Percentiles rank a stretch among this genome's conserved stretches.
Evolutionary conservation across 2,888 invertebrate species (phyloP).

Genomic region (Marronus borbonicus): DNA sequence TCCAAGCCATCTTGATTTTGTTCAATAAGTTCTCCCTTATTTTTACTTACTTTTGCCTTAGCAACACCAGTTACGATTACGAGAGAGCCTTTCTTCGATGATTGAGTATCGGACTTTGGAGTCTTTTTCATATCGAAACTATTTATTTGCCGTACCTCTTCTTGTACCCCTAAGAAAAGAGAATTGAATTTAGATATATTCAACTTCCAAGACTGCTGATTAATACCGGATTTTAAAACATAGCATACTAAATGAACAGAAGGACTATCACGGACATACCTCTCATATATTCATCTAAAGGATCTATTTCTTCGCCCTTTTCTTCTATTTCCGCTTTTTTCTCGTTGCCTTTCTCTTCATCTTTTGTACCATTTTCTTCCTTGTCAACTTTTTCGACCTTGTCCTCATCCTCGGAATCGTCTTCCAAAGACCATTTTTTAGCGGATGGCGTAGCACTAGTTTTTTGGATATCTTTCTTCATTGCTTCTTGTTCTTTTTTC

Average conservation of each 20-base stretch:
- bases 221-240: too few species aligned
- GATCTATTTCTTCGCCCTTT: constrained; percentile 87
- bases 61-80: constrained; percentile 90
- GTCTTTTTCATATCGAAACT: constrained; percentile 77
- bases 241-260: background rate
- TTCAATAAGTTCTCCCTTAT: constrained; percentile 98
- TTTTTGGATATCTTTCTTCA: constrained; percentile 83
- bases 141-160: constrained; percentile 88
- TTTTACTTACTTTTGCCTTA: constrained; percentile 83
- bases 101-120: constrained; percentile 67
- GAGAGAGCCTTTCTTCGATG: constrained; percentile 75
- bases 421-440: constrained; percentile 96
- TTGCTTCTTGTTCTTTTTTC: constrained; percentile 86
- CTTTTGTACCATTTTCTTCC: constrained; percentile 57
- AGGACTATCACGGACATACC: constrained; percentile 67
- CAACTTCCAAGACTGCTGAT: too few species aligned
- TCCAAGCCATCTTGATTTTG: constrained; percentile 98
- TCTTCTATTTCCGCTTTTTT: constrained; percentile 59
- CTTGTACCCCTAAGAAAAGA: constrained; percentile 72
- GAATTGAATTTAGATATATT: background rate
- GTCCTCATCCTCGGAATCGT: constrained; percentile 94
- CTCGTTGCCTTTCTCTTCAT: constrained; percentile 59
- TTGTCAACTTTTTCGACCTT: constrained; percentile 68
- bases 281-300: constrained; percentile 98
- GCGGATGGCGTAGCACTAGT: constrained; percentile 71